A percentile compares a stretch with the other conserved stretches of the same genome.
These are phyloP conservation scores for Daphoenositta chrysoptera DNA, from an alignment of 2,113 vertebrate genomes.

Conservation along the genomic window DNA sequence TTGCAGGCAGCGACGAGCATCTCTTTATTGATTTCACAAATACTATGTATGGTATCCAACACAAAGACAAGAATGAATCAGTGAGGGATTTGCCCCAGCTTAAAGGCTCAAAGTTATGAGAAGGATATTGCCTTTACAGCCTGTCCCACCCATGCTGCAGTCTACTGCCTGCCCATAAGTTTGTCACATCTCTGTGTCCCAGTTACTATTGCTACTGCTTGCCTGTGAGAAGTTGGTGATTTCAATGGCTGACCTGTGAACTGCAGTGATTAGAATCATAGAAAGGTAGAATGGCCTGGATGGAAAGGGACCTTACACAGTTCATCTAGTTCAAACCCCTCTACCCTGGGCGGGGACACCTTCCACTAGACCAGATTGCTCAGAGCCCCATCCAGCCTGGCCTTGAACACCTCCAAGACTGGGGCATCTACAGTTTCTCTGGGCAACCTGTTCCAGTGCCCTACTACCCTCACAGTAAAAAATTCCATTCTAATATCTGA, in stretches of 20 bases:
- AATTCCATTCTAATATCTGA: background rate
- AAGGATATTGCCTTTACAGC: background rate
- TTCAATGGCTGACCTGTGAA: background rate
- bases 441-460: background rate
- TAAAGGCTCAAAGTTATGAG: background rate
- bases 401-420: background rate
- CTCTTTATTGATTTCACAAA: background rate
- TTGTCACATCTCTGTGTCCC: background rate
- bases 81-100: background rate
- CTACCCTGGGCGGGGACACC: background rate
- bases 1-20: background rate
- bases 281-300: background rate
- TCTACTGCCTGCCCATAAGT: background rate
- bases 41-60: background rate
- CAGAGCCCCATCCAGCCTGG: background rate
- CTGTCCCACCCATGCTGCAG: background rate
- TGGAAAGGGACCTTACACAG: background rate
- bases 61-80: background rate
- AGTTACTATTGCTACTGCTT: background rate
- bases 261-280: background rate
- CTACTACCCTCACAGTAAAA: background rate
- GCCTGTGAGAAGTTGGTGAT: background rate
- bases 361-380: background rate
- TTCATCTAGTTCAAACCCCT: background rate
- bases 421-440: background rate